Evolutionary conservation across 2,797 vertebrate species (phyloP), one percentile per base, ranked within the genome.

Genomic region (Lindbergichthys nudifrons): DNA sequence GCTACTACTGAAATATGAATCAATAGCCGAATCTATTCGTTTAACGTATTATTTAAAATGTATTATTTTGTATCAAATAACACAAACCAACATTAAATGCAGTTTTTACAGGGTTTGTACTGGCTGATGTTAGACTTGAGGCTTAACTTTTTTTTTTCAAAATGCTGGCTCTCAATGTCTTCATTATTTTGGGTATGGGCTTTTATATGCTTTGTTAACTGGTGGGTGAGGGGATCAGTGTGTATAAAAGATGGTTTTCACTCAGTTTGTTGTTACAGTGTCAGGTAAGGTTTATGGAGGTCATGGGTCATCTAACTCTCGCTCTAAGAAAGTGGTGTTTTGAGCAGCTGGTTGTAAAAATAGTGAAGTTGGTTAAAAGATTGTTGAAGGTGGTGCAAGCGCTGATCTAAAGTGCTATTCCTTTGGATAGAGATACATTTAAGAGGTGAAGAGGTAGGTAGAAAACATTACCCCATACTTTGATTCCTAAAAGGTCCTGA

Each of bases 261-360:
- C 32, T 16, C 3, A 12, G 16, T 46, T 43, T 48, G 19, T 32
- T 52, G 11, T 30, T 32, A 53, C 18, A 41, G 50, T 61, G 18
- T 42, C 23, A 30, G 21, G 16, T 5, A 23, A 45, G 4, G 15
- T 41, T 65, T 62, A 61, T 19, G 9, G 13, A 69, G n/a, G 66
- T 39, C 39, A 65, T 9, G n/a, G 42, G 11, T 53, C 58, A 72
- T 71, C 6, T 30, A 9, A 32, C 23, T 67, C 18, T 70, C 43
- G 10, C 1, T 47, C 3, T 5, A 68, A 30, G 52, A 36, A 14
- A 57, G 57, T n/a, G 14, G 10, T 43, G n/a, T 41, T 15, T 13
- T 19, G 13, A 57, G 45, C 47, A 41, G 53, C 39, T 47, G 14
- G 3, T 56, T 54, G 18, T 65, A 41, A 30, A 56, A 65, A 41